Evolutionary conservation across 2,113 vertebrate genomes (phyloP).

Genomic region (Sprattus sprattus): DNA sequence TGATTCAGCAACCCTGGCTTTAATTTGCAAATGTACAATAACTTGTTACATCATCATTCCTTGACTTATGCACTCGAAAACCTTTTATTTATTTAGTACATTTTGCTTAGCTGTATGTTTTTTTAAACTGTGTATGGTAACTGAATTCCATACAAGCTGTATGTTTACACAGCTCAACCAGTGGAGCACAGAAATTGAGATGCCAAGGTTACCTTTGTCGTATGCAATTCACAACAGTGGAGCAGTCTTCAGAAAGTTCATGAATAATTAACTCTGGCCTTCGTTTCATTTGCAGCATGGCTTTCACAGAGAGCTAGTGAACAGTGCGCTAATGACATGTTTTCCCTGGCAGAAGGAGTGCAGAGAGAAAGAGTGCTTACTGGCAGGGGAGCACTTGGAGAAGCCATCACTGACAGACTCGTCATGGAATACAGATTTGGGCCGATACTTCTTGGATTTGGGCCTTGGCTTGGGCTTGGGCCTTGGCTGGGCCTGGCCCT

Average conservation of each 20-base stretch:
- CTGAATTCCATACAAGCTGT: not conserved
- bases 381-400: slow-evolving; percentile 81
- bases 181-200: not conserved
- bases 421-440: slow-evolving; percentile 85
- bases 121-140: not conserved
- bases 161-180: not conserved
- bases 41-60: not conserved
- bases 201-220: not conserved
- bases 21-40: not conserved
- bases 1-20: not conserved
- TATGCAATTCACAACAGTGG: not conserved
- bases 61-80: not conserved
- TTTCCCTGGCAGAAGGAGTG: not conserved
- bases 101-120: not conserved
- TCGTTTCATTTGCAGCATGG: not conserved
- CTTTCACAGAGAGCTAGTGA: not conserved
- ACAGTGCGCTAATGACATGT: not conserved
- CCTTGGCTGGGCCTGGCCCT: slow-evolving; percentile 75
- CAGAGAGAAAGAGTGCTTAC: slow-evolving; percentile 67
- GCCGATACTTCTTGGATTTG: slow-evolving; percentile 84
- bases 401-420: slow-evolving; percentile 79
- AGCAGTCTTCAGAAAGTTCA: not conserved
- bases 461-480: slow-evolving; percentile 59
- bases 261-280: slow-evolving; percentile 1
- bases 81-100: not conserved